These are phyloP conservation scores for Benthosema pterotum DNA, from an alignment of 2,797 vertebrate genomes.

Conservation along the genomic window DNA sequence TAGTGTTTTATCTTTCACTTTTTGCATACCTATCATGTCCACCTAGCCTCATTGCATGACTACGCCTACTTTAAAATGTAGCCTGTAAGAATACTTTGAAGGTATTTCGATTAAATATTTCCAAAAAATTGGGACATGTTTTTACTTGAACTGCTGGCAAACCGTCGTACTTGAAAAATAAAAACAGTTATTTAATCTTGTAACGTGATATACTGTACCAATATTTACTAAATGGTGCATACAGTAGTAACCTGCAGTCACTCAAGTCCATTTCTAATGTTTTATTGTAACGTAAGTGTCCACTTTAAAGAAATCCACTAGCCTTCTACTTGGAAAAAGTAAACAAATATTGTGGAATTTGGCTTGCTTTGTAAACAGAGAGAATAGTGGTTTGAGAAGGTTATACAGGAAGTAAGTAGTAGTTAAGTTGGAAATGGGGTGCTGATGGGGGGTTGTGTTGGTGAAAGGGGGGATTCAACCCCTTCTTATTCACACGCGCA, in stretches of 20 bases:
- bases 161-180: slow-evolving; percentile 17
- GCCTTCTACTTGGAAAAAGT: slow-evolving; percentile 43
- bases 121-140: slow-evolving; percentile 14
- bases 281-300: slow-evolving; percentile 34
- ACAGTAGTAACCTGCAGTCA: slow-evolving; percentile 36
- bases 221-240: slow-evolving; percentile 7
- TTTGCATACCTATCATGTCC: slow-evolving; percentile 5
- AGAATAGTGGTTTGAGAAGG: slow-evolving; percentile 43
- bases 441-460: slow-evolving; percentile 19
- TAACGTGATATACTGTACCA: background rate
- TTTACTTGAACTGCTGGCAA: slow-evolving; percentile 13
- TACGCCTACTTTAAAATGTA: slow-evolving; percentile 7
- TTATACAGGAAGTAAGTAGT: slow-evolving; percentile 39
- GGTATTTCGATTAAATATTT: slow-evolving; percentile 34
- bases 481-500: too few relatives aligned
- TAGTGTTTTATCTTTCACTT: slow-evolving; percentile 26
- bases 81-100: slow-evolving; percentile 33
- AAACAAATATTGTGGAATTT: slow-evolving; percentile 72
- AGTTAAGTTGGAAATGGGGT: slow-evolving; percentile 32
- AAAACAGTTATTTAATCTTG: background rate
- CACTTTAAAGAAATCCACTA: slow-evolving; percentile 34
- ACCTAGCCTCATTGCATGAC: slow-evolving; percentile 26
- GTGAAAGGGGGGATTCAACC: slow-evolving; percentile 14
- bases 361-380: slow-evolving; percentile 72
- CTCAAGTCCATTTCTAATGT: slow-evolving; percentile 18